Conservation (phyloP, 2,113 vertebrate genomes). For the Rhineura floridana region DNA sequence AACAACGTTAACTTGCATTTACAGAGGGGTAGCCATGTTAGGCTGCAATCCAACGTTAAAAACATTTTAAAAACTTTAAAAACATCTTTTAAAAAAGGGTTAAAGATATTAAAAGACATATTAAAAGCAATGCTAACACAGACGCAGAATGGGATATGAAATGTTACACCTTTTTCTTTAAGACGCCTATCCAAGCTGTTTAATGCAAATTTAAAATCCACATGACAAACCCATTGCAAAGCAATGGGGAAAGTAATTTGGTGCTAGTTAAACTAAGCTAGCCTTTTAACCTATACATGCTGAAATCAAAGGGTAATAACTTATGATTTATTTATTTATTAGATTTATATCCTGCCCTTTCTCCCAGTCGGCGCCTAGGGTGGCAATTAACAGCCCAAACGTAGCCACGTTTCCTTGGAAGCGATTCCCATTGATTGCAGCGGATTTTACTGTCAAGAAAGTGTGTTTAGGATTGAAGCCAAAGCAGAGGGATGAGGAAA, state of each 20-base stretch:
- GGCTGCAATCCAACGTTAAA: not conserved
- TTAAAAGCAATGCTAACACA: too few relatives aligned
- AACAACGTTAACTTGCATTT: constrained; percentile 5
- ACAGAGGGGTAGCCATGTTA: not conserved
- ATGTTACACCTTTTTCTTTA: not conserved
- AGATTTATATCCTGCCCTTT: too few relatives aligned
- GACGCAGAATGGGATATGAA: too few relatives aligned
- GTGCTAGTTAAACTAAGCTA: not conserved
- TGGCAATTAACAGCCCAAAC: too few relatives aligned
- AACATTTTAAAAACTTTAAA: too few relatives aligned
- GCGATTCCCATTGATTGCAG: too few relatives aligned
- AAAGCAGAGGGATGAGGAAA: constrained; percentile 13
- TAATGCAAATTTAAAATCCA: constrained; percentile 1
- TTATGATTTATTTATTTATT: too few relatives aligned
- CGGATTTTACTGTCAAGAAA: not conserved
- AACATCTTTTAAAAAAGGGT: too few relatives aligned
- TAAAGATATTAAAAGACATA: too few relatives aligned
- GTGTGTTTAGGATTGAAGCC: not conserved
- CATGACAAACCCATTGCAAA: not conserved
- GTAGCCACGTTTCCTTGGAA: not conserved
- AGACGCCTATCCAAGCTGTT: not conserved
- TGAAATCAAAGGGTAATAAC: not conserved
- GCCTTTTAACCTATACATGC: too few relatives aligned
- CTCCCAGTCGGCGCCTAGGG: too few relatives aligned
- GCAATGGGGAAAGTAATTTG: not conserved